These are phyloP conservation scores for Phania funesta DNA, from an alignment of 2,888 invertebrate species.

Conservation along the genomic window DNA sequence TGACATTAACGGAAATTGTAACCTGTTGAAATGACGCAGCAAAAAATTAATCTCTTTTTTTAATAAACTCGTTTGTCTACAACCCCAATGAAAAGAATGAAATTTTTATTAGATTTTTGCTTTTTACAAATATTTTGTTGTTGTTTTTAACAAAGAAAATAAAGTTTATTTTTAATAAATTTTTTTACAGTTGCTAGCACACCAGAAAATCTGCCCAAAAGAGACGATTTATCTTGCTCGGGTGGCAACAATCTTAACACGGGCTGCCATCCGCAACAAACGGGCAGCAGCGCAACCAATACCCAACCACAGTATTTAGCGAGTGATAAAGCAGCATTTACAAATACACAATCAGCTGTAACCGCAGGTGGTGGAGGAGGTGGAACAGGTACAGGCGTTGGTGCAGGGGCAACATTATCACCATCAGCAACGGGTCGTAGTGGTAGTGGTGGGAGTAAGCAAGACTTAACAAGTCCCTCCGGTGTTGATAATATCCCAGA, in stretches of 20 bases:
- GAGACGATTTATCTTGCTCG: slow-evolving; percentile 81
- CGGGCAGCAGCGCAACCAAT: slow-evolving; percentile 29
- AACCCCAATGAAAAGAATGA: background rate
- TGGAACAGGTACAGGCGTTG: slow-evolving; percentile 29
- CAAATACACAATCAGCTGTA: slow-evolving; percentile 17
- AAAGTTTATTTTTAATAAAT: background rate
- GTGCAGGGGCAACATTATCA: slow-evolving; percentile 32
- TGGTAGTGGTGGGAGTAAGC: slow-evolving; percentile 55
- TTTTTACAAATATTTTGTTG: slow-evolving; percentile 3
- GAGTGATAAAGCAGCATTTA: slow-evolving; percentile 42
- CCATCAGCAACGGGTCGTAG: slow-evolving; percentile 24
- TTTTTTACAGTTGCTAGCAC: slow-evolving; percentile 90
- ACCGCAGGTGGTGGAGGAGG: slow-evolving; percentile 32
- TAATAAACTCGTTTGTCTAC: background rate
- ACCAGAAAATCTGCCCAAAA: slow-evolving; percentile 85
- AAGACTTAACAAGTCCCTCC: slow-evolving; percentile 55
- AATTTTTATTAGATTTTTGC: background rate
- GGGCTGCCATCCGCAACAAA: slow-evolving; percentile 43
- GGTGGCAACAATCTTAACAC: slow-evolving; percentile 75
- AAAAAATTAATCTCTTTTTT: background rate
- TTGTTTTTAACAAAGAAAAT: background rate
- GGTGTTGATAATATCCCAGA: slow-evolving; percentile 51
- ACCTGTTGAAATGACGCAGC: slow-evolving; percentile 17
- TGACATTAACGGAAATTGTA: slow-evolving; percentile 17
- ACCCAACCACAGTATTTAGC: slow-evolving; percentile 30